Evolutionary conservation across 2,888 invertebrate genomes (phyloP).

Genomic region (Crossocerus cetratus): DNA sequence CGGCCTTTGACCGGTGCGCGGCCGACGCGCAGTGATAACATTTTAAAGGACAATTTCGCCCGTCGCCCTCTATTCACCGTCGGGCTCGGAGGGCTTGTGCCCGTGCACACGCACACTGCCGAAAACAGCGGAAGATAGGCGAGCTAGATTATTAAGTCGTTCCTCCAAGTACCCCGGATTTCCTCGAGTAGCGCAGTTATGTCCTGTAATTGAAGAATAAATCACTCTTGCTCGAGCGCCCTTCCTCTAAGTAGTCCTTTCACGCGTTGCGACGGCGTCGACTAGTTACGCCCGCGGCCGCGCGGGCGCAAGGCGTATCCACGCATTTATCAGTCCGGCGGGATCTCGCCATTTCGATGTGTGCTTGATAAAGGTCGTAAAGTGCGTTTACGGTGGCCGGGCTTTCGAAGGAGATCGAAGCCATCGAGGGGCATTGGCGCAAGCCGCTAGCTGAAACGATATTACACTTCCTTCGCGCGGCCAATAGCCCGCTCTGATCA

Average conservation of each 20-base stretch:
- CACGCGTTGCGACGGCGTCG: not conserved
- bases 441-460: constrained; percentile 50
- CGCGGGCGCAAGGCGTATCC: constrained; percentile 20
- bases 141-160: not conserved
- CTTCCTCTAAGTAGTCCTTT: not conserved
- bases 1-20: not conserved
- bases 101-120: not conserved
- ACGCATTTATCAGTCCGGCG: constrained; percentile 8
- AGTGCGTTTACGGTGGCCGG: constrained; percentile 21
- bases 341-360: constrained; percentile 16
- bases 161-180: not conserved
- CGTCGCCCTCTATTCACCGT: not conserved
- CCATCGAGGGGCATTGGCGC: constrained; percentile 51
- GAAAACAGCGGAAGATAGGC: not conserved
- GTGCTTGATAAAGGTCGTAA: constrained; percentile 38
- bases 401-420: constrained; percentile 25
- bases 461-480: constrained; percentile 56
- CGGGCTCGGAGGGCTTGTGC: not conserved
- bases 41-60: not conserved
- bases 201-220: constrained; percentile 6
- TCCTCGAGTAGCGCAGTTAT: too few relatives aligned
- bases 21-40: not conserved
- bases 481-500: constrained; percentile 52
- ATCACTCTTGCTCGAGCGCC: not conserved
- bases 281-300: constrained; percentile 29